phyloP scores from a whole-genome alignment of 2,113 vertebrate species.

The Terrapene triunguis region DNA sequence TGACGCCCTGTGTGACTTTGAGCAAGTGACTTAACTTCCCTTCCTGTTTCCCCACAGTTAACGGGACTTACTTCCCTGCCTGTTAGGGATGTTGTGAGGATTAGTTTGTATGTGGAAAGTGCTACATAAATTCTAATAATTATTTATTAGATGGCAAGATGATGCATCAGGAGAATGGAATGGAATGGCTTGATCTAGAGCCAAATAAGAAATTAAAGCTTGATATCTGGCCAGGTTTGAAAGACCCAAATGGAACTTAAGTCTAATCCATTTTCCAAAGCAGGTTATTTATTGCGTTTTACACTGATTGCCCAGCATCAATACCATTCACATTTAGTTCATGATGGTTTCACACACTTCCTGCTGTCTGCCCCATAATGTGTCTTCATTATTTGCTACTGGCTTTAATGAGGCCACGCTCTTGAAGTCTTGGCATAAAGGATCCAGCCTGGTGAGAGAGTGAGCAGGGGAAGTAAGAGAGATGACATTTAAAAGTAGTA shows the following conservation, averaged over 20 bases:
- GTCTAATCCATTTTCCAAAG: neutral
- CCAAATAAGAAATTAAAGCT: neutral
- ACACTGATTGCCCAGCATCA: neutral
- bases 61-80: neutral
- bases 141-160: neutral
- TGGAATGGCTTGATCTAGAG: neutral
- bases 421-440: neutral
- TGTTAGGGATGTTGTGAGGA: neutral
- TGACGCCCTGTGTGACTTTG: neutral
- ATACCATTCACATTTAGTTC: neutral
- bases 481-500: neutral
- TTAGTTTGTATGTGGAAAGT: neutral
- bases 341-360: neutral
- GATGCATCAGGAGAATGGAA: neutral
- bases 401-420: neutral
- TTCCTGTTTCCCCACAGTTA: rapidly evolving
- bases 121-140: neutral
- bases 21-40: neutral
- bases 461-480: rapidly evolving
- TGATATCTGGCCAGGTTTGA: neutral
- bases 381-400: neutral
- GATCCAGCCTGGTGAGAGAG: neutral
- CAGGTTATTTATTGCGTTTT: neutral
- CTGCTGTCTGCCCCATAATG: rapidly evolving
- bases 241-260: neutral